Percentiles rank a stretch among this genome's conserved stretches.
Conservation (phyloP, 2,113 vertebrate genomes). For the Hypocryptadius cinnamomeus region DNA sequence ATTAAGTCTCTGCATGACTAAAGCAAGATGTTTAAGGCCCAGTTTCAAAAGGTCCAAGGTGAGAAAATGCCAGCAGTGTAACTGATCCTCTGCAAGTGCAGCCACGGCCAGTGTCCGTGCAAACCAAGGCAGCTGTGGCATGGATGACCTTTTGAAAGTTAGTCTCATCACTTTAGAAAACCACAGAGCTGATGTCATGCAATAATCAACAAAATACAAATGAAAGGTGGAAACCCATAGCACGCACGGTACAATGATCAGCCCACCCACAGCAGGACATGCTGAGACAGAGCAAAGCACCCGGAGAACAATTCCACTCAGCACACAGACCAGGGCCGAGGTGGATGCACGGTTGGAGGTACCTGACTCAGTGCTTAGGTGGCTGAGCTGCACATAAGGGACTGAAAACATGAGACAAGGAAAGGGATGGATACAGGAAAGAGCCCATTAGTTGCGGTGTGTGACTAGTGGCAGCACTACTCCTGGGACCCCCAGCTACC, state of each 20-base stretch:
- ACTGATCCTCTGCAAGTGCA: background rate
- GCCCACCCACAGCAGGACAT: slow-evolving; percentile 58
- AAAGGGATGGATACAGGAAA: slow-evolving; percentile 75
- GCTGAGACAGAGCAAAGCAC: slow-evolving; percentile 63
- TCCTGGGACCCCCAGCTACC: background rate
- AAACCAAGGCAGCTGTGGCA: background rate
- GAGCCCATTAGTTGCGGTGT: slow-evolving; percentile 59
- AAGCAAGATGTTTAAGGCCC: slow-evolving; percentile 28
- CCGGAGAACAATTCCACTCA: background rate
- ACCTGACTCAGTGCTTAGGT: slow-evolving; percentile 91
- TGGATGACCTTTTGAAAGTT: slow-evolving; percentile 46
- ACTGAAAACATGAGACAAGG: slow-evolving; percentile 77
- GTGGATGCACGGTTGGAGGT: slow-evolving; percentile 57
- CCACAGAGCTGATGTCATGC: slow-evolving; percentile 43
- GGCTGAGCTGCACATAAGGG: slow-evolving; percentile 89
- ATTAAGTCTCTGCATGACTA: background rate
- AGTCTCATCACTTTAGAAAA: background rate
- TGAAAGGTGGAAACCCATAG: background rate
- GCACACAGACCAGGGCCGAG: background rate
- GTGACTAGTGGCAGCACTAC: background rate
- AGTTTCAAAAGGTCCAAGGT: slow-evolving; percentile 43
- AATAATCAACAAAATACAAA: slow-evolving; percentile 44
- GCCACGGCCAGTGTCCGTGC: background rate
- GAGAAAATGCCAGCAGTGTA: background rate
- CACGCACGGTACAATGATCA: background rate